Conservation (phyloP, 1,140 invertebrate genomes). For the Littorina saxatilis region DNA sequence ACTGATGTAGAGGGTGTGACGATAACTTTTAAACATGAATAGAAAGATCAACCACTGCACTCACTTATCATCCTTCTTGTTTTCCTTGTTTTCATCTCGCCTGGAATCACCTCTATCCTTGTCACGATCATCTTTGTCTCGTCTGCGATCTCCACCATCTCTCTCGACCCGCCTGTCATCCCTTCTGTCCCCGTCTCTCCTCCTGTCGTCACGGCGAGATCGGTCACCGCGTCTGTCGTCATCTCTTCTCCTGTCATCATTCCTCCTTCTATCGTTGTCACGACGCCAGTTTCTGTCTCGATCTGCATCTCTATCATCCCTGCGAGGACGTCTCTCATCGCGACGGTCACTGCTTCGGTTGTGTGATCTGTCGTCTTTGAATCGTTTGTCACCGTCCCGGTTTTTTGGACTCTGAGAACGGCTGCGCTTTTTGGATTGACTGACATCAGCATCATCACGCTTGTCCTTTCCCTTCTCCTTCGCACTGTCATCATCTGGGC, state of each 20-base stretch:
- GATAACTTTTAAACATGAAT: too few relatives aligned
- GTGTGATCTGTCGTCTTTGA: constrained; percentile 40
- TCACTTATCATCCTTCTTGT: constrained; percentile 29
- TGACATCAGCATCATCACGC: constrained; percentile 35
- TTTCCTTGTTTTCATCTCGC: constrained; percentile 35
- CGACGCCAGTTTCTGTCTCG: constrained; percentile 20
- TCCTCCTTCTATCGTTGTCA: constrained; percentile 29
- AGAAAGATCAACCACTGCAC: too few relatives aligned
- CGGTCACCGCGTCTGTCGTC: constrained; percentile 17
- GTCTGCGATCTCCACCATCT: constrained; percentile 33
- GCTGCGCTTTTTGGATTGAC: constrained; percentile 18
- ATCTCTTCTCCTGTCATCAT: constrained; percentile 32
- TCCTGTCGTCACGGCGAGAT: neutral
- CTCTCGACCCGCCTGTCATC: constrained; percentile 33
- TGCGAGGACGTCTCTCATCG: constrained; percentile 40
- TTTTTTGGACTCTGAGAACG: constrained; percentile 6
- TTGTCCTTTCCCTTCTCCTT: constrained; percentile 41
- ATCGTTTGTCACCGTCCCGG: constrained; percentile 3
- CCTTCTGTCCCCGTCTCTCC: constrained; percentile 26
- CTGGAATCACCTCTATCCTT: constrained; percentile 20
- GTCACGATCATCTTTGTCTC: constrained; percentile 37
- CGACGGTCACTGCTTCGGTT: constrained; percentile 33
- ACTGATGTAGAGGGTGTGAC: too few relatives aligned
- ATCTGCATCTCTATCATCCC: constrained; percentile 31
- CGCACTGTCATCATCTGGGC: constrained; percentile 31